phyloP scores from a whole-genome alignment of 1,140 invertebrate genomes.

The Drosophila prosaltans region DNA sequence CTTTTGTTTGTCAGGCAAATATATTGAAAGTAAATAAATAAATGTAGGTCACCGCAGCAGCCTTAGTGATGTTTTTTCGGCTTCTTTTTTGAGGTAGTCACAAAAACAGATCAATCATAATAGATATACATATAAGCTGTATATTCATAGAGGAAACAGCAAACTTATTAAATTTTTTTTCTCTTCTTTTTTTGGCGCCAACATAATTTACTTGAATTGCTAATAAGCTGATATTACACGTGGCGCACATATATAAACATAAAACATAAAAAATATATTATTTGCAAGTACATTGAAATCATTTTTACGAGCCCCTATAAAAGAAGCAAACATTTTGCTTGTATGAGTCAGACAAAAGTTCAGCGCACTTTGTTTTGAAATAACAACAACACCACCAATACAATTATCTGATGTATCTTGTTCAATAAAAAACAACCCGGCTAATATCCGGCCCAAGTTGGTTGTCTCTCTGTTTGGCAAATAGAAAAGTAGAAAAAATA shows the following conservation, averaged over 20 bases:
- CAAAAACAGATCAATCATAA: slow-evolving; percentile 64
- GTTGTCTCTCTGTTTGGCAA: neutral
- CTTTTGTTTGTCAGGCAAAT: slow-evolving; percentile 48
- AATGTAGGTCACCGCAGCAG: slow-evolving; percentile 62
- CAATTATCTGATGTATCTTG: slow-evolving; percentile 3
- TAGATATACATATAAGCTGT: slow-evolving; percentile 6
- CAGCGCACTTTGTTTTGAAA: slow-evolving; percentile 39
- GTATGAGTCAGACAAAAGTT: slow-evolving; percentile 49
- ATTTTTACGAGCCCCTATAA: slow-evolving; percentile 53
- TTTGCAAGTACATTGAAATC: slow-evolving; percentile 12
- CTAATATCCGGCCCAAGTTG: slow-evolving; percentile 5
- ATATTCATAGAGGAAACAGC: slow-evolving; percentile 21
- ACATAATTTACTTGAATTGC: slow-evolving; percentile 7
- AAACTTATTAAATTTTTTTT: neutral
- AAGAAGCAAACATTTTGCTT: slow-evolving; percentile 43
- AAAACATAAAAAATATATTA: slow-evolving; percentile 15
- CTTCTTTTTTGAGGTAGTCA: slow-evolving; percentile 14
- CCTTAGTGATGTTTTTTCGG: slow-evolving; percentile 10
- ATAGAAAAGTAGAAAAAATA: neutral
- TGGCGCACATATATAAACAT: slow-evolving; percentile 46
- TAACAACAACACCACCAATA: slow-evolving; percentile 4
- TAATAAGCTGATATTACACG: slow-evolving; percentile 48
- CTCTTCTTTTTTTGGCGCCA: slow-evolving; percentile 24
- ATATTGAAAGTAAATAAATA: slow-evolving; percentile 71
- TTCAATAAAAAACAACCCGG: slow-evolving; percentile 13